These are phyloP conservation scores for Hyphantria cunea DNA, from an alignment of 1,140 invertebrate species.

Conservation along the genomic window DNA sequence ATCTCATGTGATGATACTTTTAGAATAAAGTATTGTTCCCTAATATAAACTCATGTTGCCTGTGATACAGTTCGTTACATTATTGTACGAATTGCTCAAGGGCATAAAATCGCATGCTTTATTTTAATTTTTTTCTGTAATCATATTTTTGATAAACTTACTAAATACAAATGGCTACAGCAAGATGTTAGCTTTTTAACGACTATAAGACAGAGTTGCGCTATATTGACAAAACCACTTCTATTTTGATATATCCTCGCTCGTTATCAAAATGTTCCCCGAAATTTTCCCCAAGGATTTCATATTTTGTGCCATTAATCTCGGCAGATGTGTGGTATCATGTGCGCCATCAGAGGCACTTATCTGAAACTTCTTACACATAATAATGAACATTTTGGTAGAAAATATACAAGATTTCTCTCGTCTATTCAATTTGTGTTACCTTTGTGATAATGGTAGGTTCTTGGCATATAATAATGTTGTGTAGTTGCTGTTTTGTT, in stretches of 20 bases:
- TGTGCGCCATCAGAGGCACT: constrained; percentile 3
- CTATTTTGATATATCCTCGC: background rate
- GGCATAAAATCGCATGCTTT: too few relatives aligned
- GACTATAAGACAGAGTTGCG: background rate
- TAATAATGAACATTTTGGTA: background rate
- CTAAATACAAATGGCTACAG: background rate
- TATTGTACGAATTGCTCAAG: too few relatives aligned
- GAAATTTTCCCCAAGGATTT: constrained; percentile 4
- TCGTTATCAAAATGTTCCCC: constrained; percentile 2
- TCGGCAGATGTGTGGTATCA: constrained; percentile 4
- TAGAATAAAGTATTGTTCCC: too few relatives aligned
- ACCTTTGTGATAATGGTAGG: background rate
- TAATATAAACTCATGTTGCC: too few relatives aligned
- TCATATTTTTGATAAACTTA: background rate
- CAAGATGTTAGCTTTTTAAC: background rate
- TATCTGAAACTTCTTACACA: background rate
- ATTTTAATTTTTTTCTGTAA: background rate
- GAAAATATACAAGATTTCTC: background rate
- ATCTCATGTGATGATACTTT: too few relatives aligned
- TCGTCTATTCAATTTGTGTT: background rate
- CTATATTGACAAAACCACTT: background rate
- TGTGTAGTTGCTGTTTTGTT: too few relatives aligned
- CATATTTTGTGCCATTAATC: constrained; percentile 6
- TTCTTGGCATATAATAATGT: too few relatives aligned
- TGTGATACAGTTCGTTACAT: too few relatives aligned